Evolutionary conservation across 2,888 invertebrate genomes (phyloP), one percentile per base, ranked within the genome.

Genomic region (Aphodius sticticus): DNA sequence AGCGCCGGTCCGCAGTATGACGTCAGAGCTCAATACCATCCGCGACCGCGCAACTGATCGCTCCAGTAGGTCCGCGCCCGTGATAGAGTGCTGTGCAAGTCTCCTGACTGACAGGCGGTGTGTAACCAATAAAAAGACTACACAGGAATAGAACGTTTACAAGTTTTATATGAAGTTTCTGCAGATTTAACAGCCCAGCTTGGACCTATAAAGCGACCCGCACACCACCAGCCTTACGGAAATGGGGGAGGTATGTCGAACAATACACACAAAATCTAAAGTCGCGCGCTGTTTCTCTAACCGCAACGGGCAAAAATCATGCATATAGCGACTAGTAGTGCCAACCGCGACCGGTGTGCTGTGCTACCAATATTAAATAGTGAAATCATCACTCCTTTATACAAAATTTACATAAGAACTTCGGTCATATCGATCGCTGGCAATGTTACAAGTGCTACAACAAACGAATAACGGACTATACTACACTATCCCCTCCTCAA

Each of bases 1-100:
- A 84, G 84, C 84, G 85, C 83, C 85, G 91, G 91, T 91, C 92
- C 92, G 92, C 92, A 92, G 93, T 92, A 92, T 93, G 92, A 93
- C 92, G 92, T 89, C 89, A 90, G 88, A 88, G 90, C 90, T 91
- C 91, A 89, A 91, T 91, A 91, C 89, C 85, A 85, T 85, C 87
- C 87, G 87, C 87, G 87, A 86, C 88, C 86, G 88, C 87, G 88
- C 88, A 87, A 82, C 83, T 86, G 84, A 86, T 84, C 86, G 85
- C 83, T 84, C 92, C 92, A 93, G 92, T 92, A 92, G 90, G 92
- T 90, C 92, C 91, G 92, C 90, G 89, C 89, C 90, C 91, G 92
- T 92, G 91, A 92, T 92, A 92, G 90, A 91, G 92, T 92, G 91
- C 88, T 87, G 89, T 91, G 90, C 90, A 90, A 90, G 91, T 90